Conservation (phyloP, 2,113 vertebrate species). For the Rhineura floridana region DNA sequence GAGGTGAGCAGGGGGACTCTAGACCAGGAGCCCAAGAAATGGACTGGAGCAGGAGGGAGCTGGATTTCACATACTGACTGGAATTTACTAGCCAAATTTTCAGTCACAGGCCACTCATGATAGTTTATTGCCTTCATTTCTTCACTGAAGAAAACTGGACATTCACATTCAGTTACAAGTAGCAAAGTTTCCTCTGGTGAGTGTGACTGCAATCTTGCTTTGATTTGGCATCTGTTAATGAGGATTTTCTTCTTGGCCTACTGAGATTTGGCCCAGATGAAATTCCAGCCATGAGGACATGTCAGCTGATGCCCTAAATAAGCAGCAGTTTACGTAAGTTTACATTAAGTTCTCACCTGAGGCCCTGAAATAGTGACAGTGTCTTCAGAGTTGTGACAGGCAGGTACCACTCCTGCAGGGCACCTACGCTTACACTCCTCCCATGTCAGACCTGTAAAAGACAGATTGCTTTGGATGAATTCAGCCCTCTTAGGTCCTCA, state of each 20-base stretch:
- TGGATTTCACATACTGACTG: neutral
- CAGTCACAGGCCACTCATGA: neutral
- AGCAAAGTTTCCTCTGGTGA: neutral
- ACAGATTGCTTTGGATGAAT: slow-evolving; percentile 12
- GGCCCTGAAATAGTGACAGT: slow-evolving; percentile 94
- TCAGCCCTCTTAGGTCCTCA: neutral
- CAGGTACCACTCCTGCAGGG: slow-evolving; percentile 89
- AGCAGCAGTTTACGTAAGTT: neutral
- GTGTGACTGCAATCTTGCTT: neutral
- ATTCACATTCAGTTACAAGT: neutral
- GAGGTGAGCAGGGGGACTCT: neutral
- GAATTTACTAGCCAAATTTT: neutral
- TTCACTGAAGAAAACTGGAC: neutral
- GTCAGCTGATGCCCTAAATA: neutral
- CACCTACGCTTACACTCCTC: slow-evolving; percentile 87
- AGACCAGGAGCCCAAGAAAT: no score
- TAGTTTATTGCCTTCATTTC: neutral
- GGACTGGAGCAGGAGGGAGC: neutral
- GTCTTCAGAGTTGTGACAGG: slow-evolving; percentile 94
- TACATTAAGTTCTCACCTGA: slow-evolving; percentile 76
- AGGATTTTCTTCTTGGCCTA: neutral
- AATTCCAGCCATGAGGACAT: neutral
- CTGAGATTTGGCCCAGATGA: fast-evolving
- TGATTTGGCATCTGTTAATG: neutral
- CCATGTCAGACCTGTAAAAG: slow-evolving; percentile 89